Base-by-base conservation (phyloP, 2,113 vertebrate genomes). In the Poeciliopsis prolifica region DNA sequence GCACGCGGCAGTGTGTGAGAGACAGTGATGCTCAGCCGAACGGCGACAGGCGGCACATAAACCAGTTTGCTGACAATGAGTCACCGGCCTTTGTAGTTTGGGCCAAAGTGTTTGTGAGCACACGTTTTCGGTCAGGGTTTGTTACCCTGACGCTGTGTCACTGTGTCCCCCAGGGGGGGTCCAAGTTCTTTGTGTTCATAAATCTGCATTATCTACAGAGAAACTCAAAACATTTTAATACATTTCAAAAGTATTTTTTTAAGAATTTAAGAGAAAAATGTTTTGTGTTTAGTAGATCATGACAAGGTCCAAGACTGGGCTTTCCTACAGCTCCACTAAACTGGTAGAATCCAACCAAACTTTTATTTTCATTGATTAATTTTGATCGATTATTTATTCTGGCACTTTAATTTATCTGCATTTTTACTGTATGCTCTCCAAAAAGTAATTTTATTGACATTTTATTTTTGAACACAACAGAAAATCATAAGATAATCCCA, bases 21-120 rank as follows among this genome's bases (percentile, higher is more conserved):
- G 54, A 74, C 60, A 61, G 74, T 80, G 81, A 66, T 69, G 86
- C 68, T 73, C 84, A 80, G 75, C 58, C 79, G 83, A 75, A 68
- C 69, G 79, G 71, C 82, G 83, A 79, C 84, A 87, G 81, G 87
- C 83, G 85, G 87, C 70, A 77, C 74, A 84, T 78, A 86, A 88
- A 88, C 82, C 69, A 70, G 76, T 76, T 81, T 86, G 68, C 82
- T n/a, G 58, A 70, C 51, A 63, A 67, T 91, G 85, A 90, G 48
- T 89, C 89, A 92, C 73, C 84, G 65, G 65, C 63, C 67, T 78
- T 87, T 75, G 48, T 61, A 58, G 68, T 71, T 13, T 24, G 35
- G 64, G 22, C 68, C 24, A 29, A 13, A 40, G 69, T 44, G 54
- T 83, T 51, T 75, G 69, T 73, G 72, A 77, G 31, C 24, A 28